Conservation (phyloP, 2,888 invertebrate species). For the Chrysotoxum bicinctum region DNA sequence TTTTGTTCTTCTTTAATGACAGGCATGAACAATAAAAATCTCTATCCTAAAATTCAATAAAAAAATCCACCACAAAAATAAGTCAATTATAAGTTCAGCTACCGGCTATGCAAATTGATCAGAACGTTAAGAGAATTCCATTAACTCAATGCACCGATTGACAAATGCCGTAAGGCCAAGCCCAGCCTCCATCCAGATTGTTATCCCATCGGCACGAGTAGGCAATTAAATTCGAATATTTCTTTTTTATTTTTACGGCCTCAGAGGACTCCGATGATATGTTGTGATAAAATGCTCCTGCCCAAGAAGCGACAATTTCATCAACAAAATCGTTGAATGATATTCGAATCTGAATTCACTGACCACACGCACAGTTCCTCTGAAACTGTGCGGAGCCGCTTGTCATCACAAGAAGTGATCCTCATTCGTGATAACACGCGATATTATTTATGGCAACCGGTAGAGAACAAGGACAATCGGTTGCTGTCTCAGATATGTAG, state of each 20-base stretch:
- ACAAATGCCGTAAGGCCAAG: slow-evolving; percentile 27
- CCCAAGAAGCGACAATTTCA: slow-evolving; percentile 48
- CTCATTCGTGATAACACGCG: slow-evolving; percentile 50
- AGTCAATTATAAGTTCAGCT: neutral
- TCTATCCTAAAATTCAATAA: no score
- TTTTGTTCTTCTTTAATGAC: no score
- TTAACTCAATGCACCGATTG: slow-evolving; percentile 20
- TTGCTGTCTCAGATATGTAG: slow-evolving; percentile 41
- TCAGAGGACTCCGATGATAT: slow-evolving; percentile 2
- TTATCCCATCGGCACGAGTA: slow-evolving; percentile 70
- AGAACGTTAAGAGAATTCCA: slow-evolving; percentile 20
- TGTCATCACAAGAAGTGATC: slow-evolving; percentile 67
- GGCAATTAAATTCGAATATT: slow-evolving; percentile 74
- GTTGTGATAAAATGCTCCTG: slow-evolving; percentile 41
- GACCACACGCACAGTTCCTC: slow-evolving; percentile 72
- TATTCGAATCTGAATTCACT: slow-evolving; percentile 31
- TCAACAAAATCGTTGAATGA: slow-evolving; percentile 56
- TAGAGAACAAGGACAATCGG: slow-evolving; percentile 64
- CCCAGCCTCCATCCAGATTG: slow-evolving; percentile 20
- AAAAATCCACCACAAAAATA: no score
- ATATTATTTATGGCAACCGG: slow-evolving; percentile 67
- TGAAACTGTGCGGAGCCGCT: slow-evolving; percentile 48
- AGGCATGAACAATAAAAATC: no score
- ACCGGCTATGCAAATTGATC: slow-evolving; percentile 36
- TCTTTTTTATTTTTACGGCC: slow-evolving; percentile 14